Evolutionary conservation across 1,140 invertebrate genomes (phyloP), one percentile per base, ranked within the genome.

Genomic region (Conus ventricosus): DNA sequence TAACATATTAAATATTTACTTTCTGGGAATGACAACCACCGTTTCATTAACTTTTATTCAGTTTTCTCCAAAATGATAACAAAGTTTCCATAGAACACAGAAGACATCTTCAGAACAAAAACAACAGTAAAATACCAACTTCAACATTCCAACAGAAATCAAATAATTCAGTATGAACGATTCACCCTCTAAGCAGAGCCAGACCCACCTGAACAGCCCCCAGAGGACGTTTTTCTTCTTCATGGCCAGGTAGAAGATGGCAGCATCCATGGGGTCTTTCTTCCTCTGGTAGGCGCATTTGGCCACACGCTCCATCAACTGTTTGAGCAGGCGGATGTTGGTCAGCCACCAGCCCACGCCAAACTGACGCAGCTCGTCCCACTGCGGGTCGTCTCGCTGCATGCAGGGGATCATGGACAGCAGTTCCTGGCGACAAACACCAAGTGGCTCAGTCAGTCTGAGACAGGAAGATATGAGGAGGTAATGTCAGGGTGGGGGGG

Each of bases 211-310:
- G 95, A 98, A 99, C 7, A 99, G 95, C 6, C 98, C 99, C 97
- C 98, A 99, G 0, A 99, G 96, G 10, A 99, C 95, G 93, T 97
- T 99, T 93, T 99, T 99, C 96, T 99, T 99, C 94, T 98, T 99
- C 98, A 99, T 99, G 7, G 99, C 99, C 85, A 99, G 95, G 95
- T 99, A 99, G 95, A 98, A 99, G 17, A 99, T 96, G 3, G 99
- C 98, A 8, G 99, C 98, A 95, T 99, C 99, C 93, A 99, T 96
- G 0, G 99, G 99, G 95, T 99, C 98, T 95, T 99, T 95, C 57
- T 97, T 97, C 0, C 95, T 94, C 95, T 98, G 97, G 94, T 98
- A 99, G 0, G 98, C 97, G 23, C 97, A 97, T 95, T 99, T 99
- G 1, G 98, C 98, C 25, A 99, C 94, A 95, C 96, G 90, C 20